Conservation (phyloP, 2,113 vertebrate genomes). For the Mormyrus lacerda region DNA sequence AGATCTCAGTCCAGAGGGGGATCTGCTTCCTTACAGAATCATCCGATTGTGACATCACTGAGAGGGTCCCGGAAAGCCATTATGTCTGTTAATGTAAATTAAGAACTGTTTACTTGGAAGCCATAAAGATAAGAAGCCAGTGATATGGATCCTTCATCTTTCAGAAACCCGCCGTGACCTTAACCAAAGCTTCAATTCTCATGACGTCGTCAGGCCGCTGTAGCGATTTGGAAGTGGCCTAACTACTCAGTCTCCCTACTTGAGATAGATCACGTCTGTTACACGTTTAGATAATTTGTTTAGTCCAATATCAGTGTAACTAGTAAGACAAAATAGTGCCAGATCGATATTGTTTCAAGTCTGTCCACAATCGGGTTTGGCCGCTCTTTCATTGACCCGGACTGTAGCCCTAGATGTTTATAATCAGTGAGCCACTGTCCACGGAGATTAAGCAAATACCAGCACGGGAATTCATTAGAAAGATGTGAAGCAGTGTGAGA, state of each 20-base stretch:
- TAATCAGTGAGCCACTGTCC: background rate
- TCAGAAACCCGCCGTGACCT: background rate
- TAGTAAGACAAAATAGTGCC: background rate
- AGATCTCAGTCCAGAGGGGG: background rate
- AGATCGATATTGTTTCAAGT: background rate
- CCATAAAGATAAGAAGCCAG: too few species aligned
- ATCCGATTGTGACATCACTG: background rate
- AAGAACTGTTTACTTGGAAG: background rate
- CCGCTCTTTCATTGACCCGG: background rate
- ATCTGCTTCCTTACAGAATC: background rate
- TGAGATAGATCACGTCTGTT: background rate
- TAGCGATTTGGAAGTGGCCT: background rate
- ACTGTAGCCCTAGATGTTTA: background rate
- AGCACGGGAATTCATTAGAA: background rate
- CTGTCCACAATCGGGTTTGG: background rate
- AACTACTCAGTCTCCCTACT: background rate
- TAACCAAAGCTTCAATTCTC: background rate
- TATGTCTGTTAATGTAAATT: background rate
- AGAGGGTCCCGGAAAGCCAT: background rate
- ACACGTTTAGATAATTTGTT: background rate
- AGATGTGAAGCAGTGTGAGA: background rate
- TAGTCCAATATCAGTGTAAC: background rate
- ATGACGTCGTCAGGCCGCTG: background rate
- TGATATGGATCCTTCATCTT: background rate
- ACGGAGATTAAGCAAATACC: background rate